Evolutionary conservation across 2,888 invertebrate genomes (phyloP).

Genomic region (Leucoma salicis): DNA sequence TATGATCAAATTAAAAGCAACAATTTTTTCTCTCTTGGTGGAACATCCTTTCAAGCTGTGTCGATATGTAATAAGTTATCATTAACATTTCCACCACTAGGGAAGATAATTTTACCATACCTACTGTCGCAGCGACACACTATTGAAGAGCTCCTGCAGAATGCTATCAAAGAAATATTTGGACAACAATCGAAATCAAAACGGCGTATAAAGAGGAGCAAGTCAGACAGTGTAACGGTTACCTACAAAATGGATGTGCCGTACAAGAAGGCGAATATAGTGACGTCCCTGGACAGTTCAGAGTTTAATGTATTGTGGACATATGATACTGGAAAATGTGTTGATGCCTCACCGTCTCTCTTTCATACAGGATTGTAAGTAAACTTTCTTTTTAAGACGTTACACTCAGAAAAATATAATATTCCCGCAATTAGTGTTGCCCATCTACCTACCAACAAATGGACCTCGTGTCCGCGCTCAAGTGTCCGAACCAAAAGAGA

Average conservation of each 20-base stretch:
- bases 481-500: too few species aligned
- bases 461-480: too few species aligned
- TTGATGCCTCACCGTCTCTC: slow-evolving; percentile 89
- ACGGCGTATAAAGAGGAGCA: slow-evolving; percentile 44
- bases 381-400: too few species aligned
- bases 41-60: slow-evolving; percentile 87
- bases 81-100: slow-evolving; percentile 55
- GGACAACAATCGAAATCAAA: slow-evolving; percentile 37
- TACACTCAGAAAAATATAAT: too few species aligned
- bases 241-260: neutral
- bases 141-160: slow-evolving; percentile 57
- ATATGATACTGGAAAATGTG: slow-evolving; percentile 88
- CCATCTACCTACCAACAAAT: too few species aligned
- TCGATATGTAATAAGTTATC: slow-evolving; percentile 83
- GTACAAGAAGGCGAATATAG: slow-evolving; percentile 1
- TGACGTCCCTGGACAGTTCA: slow-evolving; percentile 19
- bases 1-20: slow-evolving; percentile 61
- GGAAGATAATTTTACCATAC: slow-evolving; percentile 77
- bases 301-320: slow-evolving; percentile 79
- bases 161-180: slow-evolving; percentile 49
- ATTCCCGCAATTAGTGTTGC: too few species aligned
- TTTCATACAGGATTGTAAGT: slow-evolving; percentile 74
- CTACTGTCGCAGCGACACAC: slow-evolving; percentile 73
- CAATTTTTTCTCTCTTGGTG: slow-evolving; percentile 84
- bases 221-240: slow-evolving; percentile 22